Percentiles rank a stretch among this genome's conserved stretches.
phyloP scores from a whole-genome alignment of 2,797 vertebrate genomes.

The Enteromius radiatus region DNA sequence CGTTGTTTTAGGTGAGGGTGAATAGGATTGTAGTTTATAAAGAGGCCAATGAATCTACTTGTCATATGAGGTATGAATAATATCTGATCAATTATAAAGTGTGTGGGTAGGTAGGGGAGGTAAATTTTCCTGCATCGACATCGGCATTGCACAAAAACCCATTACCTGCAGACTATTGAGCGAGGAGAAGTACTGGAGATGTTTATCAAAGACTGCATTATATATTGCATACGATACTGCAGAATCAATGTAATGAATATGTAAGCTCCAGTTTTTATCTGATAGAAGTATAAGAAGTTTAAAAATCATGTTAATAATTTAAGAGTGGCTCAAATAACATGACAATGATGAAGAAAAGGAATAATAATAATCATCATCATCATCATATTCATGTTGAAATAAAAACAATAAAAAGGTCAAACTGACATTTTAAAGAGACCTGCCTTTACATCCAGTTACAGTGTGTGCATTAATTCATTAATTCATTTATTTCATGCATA shows the following conservation, averaged over 20 bases:
- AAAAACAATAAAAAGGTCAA: too few species aligned
- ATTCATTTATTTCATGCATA: too few species aligned
- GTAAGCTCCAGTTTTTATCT: not conserved
- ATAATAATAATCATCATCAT: too few species aligned
- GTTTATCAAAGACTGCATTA: constrained; percentile 8
- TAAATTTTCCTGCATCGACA: not conserved
- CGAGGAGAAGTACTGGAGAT: not conserved
- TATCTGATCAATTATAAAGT: constrained; percentile 14
- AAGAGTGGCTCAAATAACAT: not conserved
- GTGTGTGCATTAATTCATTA: too few species aligned
- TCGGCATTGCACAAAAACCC: not conserved
- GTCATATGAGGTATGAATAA: not conserved
- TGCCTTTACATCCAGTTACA: too few species aligned
- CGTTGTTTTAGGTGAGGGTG: constrained; percentile 17
- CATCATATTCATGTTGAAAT: too few species aligned
- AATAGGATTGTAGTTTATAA: constrained; percentile 14
- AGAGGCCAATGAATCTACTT: constrained; percentile 29
- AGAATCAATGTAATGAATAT: not conserved
- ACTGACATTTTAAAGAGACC: too few species aligned
- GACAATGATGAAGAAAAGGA: not conserved
- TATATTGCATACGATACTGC: not conserved
- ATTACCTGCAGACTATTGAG: constrained; percentile 3
- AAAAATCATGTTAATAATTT: not conserved
- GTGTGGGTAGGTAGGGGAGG: not conserved
- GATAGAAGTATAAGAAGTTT: not conserved